Evolutionary conservation across 2,113 vertebrate species (phyloP).

Genomic region (Phrynocephalus versicolor): DNA sequence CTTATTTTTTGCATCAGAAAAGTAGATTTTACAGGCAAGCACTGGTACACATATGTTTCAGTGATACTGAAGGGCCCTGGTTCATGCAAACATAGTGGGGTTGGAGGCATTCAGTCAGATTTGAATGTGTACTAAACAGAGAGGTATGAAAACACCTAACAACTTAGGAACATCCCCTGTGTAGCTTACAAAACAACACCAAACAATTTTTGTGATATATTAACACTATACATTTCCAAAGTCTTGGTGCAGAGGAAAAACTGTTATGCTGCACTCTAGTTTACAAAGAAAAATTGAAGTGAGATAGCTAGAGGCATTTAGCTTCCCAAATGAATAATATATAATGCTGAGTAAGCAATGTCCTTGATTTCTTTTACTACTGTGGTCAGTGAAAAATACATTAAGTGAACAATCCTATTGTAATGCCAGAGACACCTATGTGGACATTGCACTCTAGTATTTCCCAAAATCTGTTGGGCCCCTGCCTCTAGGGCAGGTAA

Average conservation of each 20-base stretch:
- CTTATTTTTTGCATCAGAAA: no score
- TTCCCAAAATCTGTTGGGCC: no score
- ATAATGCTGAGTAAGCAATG: background rate
- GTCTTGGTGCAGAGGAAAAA: slow-evolving; percentile 26
- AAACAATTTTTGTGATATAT: slow-evolving; percentile 15
- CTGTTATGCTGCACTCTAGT: background rate
- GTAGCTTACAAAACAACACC: background rate
- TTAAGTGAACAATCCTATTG: no score
- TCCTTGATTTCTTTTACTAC: background rate
- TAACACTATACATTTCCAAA: background rate
- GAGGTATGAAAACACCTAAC: background rate
- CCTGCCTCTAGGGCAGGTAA: no score
- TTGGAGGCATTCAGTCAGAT: background rate
- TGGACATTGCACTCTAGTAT: no score
- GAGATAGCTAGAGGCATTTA: background rate
- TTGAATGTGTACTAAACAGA: background rate
- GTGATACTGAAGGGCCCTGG: background rate
- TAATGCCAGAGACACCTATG: no score
- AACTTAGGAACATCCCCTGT: background rate
- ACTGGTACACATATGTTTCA: background rate
- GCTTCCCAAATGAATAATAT: background rate
- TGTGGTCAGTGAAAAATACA: background rate
- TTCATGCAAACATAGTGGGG: background rate
- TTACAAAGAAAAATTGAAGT: slow-evolving; percentile 16
- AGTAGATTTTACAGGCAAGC: background rate